A percentile compares a stretch with the other conserved stretches of the same genome.
phyloP scores from a whole-genome alignment of 2,113 vertebrate species.

The Eubucco bourcierii region DNA sequence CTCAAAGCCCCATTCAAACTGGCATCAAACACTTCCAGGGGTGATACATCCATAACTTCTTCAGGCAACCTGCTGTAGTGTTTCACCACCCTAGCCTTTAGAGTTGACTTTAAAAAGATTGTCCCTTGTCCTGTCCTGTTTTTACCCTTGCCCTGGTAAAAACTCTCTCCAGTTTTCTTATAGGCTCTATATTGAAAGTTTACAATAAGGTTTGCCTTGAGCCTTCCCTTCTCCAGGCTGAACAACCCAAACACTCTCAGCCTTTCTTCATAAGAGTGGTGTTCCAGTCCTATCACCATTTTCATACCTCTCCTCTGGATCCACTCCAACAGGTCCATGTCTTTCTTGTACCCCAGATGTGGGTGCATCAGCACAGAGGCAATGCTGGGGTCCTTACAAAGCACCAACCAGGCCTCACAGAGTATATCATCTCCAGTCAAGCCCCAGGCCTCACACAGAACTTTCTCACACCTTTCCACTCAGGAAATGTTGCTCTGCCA shows the following conservation, averaged over 20 bases:
- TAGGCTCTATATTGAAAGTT: neutral
- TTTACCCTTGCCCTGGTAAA: neutral
- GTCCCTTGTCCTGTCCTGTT: neutral
- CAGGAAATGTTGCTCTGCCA: neutral
- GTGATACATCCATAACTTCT: neutral
- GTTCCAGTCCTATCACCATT: neutral
- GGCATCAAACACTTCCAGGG: neutral
- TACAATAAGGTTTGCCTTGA: neutral
- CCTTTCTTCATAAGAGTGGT: neutral
- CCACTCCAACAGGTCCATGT: neutral
- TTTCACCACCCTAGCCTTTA: neutral
- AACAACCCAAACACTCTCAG: neutral
- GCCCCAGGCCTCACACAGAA: fast-evolving
- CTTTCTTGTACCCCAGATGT: neutral
- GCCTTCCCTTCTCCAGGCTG: neutral
- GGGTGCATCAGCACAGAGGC: neutral
- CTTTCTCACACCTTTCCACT: neutral
- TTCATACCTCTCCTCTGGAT: neutral
- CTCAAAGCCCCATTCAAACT: neutral
- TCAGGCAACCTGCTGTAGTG: neutral
- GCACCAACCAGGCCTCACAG: neutral
- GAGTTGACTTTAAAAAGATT: no score
- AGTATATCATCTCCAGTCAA: neutral
- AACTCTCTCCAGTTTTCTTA: neutral
- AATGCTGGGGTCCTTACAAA: neutral